A percentile compares a stretch with the other conserved stretches of the same genome.
Evolutionary conservation across 2,888 invertebrate species (phyloP).

Genomic region (Listrodromus nycthemerus): DNA sequence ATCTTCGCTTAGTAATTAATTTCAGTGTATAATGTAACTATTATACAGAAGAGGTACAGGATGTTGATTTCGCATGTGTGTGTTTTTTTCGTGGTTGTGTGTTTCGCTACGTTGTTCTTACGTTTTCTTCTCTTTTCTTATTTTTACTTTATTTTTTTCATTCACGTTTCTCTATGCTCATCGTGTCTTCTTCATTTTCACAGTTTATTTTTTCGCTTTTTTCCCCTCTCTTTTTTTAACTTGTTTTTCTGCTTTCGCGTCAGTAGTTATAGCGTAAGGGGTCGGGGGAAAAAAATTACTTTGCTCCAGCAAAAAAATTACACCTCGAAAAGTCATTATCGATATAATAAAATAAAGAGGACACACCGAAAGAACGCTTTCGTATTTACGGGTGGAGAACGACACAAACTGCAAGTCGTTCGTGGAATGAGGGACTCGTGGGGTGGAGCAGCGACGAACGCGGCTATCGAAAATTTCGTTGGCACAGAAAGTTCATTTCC

Average conservation of each 20-base stretch:
- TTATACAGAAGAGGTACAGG: constrained; percentile 82
- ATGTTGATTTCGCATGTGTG: constrained; percentile 73
- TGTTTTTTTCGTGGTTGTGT: constrained; percentile 51
- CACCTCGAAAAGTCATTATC: constrained; percentile 29
- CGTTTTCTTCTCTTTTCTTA: constrained; percentile 12
- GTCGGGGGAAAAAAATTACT: constrained; percentile 14
- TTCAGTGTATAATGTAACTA: constrained; percentile 80
- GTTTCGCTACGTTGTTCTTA: constrained; percentile 33
- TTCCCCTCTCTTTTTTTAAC: constrained; percentile 10
- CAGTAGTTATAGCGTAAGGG: constrained; percentile 25
- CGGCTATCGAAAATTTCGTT: constrained; percentile 48
- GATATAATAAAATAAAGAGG: constrained; percentile 29
- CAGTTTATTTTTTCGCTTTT: constrained; percentile 14
- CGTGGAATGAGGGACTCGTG: constrained; percentile 32
- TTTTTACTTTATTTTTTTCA: constrained; percentile 43
- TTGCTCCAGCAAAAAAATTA: constrained; percentile 29
- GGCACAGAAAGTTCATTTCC: constrained; percentile 49
- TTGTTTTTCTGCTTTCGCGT: constrained; percentile 24
- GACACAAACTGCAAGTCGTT: constrained; percentile 30
- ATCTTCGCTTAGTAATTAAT: constrained; percentile 65
- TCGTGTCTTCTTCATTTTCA: constrained; percentile 46
- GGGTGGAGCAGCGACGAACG: constrained; percentile 24
- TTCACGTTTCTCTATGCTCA: constrained; percentile 35
- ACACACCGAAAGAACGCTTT: constrained; percentile 29
- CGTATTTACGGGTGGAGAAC: constrained; percentile 19